Evolutionary conservation across 1,140 invertebrate species (phyloP), one percentile per base, ranked within the genome.

Genomic region (Trichonephila clavipes): DNA sequence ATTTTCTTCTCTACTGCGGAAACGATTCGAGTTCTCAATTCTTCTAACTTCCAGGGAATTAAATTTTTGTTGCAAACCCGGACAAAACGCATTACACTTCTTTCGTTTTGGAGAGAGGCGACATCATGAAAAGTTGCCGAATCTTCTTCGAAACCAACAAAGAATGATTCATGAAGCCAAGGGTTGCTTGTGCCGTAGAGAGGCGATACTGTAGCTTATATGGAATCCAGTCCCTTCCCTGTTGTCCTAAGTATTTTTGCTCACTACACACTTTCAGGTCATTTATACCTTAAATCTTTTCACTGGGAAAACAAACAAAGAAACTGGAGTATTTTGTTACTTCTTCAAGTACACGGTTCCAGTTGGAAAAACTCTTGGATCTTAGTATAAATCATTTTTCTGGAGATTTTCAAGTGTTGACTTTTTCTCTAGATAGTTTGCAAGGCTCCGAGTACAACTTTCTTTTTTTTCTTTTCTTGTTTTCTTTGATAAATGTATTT

Each of bases 341-440:
- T 16, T 69, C 19, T 16, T 72, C 16, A 72, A 51, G 21, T 44
- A 51, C 40, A 72, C 34, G 64, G 21, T 51, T 89, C 7, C 19
- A 89, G 40, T 64, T 72, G 14, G 34, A 72, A 89, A 51, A 59
- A 69, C 40, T 59, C 87, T 8, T 58, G 51, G 58, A 89, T 51
- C 66, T 89, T 72, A 44, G 51, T 69, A 89, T 89, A 89, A 89
- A 89, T 89, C 64, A 89, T 89, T 89, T 89, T 89, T 89, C 87
- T 24, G n/a, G 87, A 72, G 87, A 89, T 72, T 89, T 89, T 72
- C 64, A 7, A 89, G 64, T 89, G 87, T 89, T 89, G 62, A 89
- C 87, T 72, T 89, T 89, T 72, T 88, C 21, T n/a, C 19, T 19
- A 51, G 40, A 58, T n/a, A 72, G n/a, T 51, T 89, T 72, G 14